Evolutionary conservation across 1,140 invertebrate species (phyloP).

Genomic region (Probaryconus sp.): DNA sequence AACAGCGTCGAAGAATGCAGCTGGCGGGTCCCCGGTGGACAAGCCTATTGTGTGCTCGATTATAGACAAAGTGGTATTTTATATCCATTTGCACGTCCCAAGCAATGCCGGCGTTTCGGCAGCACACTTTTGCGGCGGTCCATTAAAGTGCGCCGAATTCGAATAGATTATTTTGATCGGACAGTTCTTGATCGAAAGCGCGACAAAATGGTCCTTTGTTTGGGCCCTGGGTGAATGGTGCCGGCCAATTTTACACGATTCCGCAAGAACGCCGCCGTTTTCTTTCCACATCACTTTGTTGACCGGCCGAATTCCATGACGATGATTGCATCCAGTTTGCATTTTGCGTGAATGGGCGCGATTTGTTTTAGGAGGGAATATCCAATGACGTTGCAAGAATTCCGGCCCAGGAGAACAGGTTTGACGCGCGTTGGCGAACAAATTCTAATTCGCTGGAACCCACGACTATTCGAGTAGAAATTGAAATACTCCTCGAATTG

Average conservation of each 20-base stretch:
- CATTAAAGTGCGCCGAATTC: slow-evolving; percentile 60
- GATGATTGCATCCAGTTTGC: slow-evolving; percentile 62
- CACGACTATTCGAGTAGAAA: no score
- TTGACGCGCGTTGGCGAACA: slow-evolving; percentile 26
- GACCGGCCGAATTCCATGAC: slow-evolving; percentile 53
- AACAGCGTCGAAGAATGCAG: slow-evolving; percentile 58
- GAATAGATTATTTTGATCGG: slow-evolving; percentile 71
- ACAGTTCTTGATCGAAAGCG: slow-evolving; percentile 46
- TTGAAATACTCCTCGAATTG: no score
- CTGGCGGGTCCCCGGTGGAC: slow-evolving; percentile 50
- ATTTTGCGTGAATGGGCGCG: slow-evolving; percentile 30
- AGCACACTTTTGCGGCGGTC: slow-evolving; percentile 41
- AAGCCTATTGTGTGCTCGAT: slow-evolving; percentile 68
- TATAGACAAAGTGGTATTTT: slow-evolving; percentile 66
- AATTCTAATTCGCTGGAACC: no score
- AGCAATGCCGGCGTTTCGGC: slow-evolving; percentile 37
- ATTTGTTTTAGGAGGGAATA: slow-evolving; percentile 46
- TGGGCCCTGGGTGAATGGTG: slow-evolving; percentile 22
- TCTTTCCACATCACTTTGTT: slow-evolving; percentile 32
- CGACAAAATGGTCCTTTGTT: slow-evolving; percentile 71
- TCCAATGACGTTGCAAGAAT: slow-evolving; percentile 42
- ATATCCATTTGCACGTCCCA: slow-evolving; percentile 45
- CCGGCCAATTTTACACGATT: slow-evolving; percentile 64
- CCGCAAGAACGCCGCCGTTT: slow-evolving; percentile 49
- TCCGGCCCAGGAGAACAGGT: slow-evolving; percentile 36